Percentiles rank a stretch among this genome's conserved stretches.
Conservation (phyloP, 92 coral and sea anemone species). For the Pocillopora grandis region DNA sequence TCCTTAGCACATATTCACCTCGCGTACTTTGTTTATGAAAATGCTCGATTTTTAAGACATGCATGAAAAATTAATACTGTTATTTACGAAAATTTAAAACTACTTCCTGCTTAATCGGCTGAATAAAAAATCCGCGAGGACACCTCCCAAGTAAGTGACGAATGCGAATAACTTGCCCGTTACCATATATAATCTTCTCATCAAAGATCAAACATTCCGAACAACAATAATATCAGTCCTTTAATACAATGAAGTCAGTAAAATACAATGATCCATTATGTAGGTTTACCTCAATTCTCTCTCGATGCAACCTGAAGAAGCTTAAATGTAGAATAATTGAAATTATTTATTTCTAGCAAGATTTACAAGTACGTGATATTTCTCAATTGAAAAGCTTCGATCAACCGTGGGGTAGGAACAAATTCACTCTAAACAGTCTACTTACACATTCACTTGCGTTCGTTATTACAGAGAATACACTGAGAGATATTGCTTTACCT, state of each 20-base stretch:
- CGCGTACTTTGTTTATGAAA: too few species aligned
- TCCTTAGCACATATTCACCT: too few species aligned
- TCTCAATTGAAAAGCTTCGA: neutral
- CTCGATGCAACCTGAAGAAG: neutral
- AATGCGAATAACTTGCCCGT: neutral
- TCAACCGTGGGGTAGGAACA: neutral
- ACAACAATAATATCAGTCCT: constrained; percentile 16
- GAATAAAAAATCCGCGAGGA: neutral
- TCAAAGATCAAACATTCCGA: neutral
- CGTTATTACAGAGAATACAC: neutral
- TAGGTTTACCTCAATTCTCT: neutral
- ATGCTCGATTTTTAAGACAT: too few species aligned
- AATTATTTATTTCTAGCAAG: constrained; percentile 1
- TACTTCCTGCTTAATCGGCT: too few species aligned
- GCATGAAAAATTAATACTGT: too few species aligned
- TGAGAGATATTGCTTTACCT: constrained; percentile 3
- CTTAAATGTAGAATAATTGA: constrained; percentile 11
- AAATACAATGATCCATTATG: neutral
- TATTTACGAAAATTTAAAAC: too few species aligned
- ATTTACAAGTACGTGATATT: neutral
- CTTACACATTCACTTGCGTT: neutral
- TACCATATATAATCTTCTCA: neutral
- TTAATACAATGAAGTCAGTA: constrained; percentile 4
- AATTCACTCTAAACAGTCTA: neutral
- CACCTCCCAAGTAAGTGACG: neutral